Evolutionary conservation across 2,113 vertebrate species (phyloP), one percentile per base, ranked within the genome.

Genomic region (Lanius collurio): DNA sequence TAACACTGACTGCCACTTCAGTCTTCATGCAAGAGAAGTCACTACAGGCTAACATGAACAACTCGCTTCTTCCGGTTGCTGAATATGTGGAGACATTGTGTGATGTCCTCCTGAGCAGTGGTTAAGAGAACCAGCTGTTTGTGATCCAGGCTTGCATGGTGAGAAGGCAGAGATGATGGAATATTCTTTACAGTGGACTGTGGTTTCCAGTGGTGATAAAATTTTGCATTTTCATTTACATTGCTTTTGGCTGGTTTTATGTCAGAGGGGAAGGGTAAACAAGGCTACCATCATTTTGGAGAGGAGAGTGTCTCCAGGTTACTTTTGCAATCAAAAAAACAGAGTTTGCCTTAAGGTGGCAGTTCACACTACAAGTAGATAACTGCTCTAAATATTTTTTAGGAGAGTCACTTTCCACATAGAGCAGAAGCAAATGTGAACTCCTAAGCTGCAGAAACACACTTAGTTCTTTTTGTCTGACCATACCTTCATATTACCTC

Each of bases 81-180:
- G 23, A 64, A 52, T n/a, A 30, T 82, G n/a, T 13, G 28, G 49
- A 78, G 22, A 56, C 2, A 14, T 44, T 87, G 7, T 67, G 30
- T 70, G 39, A 63, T 63, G 35, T 63, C 16, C 21, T 78, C 17
- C 44, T 78, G n/a, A 73, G 27, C 0, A 2, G 7, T 46, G 33
- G 1, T 30, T 87, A 47, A 37, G 56, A 89, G 88, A 74, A 55
- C 13, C 33, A 59, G 20, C 6, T 77, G 11, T 42, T 62, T 6
- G 2, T 63, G 31, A 7, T 56, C 35, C n/a, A 47, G 31, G 59
- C 15, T 52, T 7, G 0, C 7, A 23, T 28, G 26, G 15, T 2
- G 2, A 42, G 74, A 65, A 84, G 21, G 21, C 37, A 73, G 19
- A n/a, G 11, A 19, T 68, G 35, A 5, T 59, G 47, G 22, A 63